phyloP scores from a whole-genome alignment of 2,797 vertebrate genomes.

The Gila robusta region DNA sequence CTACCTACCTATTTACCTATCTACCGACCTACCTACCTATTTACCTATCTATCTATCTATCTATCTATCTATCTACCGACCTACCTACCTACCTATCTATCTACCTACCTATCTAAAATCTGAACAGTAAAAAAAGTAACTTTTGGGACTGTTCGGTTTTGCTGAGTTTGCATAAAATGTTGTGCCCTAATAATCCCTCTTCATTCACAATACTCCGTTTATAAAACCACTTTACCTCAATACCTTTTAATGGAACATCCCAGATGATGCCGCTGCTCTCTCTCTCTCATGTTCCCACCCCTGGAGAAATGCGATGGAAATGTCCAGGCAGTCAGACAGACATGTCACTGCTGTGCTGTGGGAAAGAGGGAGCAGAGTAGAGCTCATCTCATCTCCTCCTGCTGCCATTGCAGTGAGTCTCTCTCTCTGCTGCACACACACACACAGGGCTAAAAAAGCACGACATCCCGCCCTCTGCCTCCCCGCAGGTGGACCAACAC shows the following conservation, averaged over 20 bases:
- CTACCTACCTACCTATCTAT: neutral
- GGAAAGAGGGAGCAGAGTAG: slow-evolving; percentile 68
- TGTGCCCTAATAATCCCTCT: neutral
- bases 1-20: neutral
- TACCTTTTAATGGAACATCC: slow-evolving; percentile 42
- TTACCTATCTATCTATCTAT: neutral
- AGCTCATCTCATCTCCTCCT: slow-evolving; percentile 42
- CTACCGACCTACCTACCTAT: neutral
- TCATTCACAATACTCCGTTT: slow-evolving; percentile 9
- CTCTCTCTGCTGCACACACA: slow-evolving; percentile 68
- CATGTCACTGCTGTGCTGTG: slow-evolving; percentile 78
- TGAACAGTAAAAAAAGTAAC: neutral
- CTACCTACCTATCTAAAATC: neutral
- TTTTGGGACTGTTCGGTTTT: neutral
- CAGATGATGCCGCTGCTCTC: slow-evolving; percentile 46
- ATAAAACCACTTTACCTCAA: neutral
- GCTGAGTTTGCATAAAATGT: neutral
- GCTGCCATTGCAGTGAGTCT: slow-evolving; percentile 80
- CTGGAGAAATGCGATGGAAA: slow-evolving; percentile 76
- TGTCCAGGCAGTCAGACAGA: slow-evolving; percentile 82
- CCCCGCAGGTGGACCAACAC: slow-evolving; percentile 64
- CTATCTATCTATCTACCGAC: neutral
- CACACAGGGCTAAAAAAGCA: slow-evolving; percentile 66
- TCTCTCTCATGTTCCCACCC: slow-evolving; percentile 67
- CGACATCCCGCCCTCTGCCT: slow-evolving; percentile 57